These are phyloP conservation scores for Jaculus jaculus DNA, from an alignment of 2,113 vertebrate genomes.

Conservation along the genomic window DNA sequence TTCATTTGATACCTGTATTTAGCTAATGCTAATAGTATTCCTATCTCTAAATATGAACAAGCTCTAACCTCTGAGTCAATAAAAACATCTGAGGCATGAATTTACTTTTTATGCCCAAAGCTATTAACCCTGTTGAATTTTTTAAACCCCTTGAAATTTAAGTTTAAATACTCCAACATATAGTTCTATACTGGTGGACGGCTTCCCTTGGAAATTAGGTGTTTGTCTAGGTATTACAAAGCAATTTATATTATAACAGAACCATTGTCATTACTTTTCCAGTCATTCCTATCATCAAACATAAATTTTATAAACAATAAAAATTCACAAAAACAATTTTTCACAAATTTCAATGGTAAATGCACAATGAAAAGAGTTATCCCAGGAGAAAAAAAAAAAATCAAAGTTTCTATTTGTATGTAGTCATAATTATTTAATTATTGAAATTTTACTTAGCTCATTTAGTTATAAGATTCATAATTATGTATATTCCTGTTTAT, in stretches of 20 bases:
- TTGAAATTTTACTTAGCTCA: background rate
- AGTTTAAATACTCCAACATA: background rate
- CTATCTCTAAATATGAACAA: constrained; percentile 7
- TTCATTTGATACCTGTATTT: background rate
- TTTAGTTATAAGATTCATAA: background rate
- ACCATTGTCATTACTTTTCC: background rate
- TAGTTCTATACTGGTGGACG: background rate
- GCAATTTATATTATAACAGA: constrained; percentile 36
- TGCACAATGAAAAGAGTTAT: background rate
- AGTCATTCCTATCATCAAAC: too few species aligned
- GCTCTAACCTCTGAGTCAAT: background rate
- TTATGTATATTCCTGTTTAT: background rate
- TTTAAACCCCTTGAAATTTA: constrained; percentile 42
- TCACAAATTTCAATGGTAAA: background rate
- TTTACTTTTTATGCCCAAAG: background rate
- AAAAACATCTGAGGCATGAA: background rate
- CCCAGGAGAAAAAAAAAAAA: background rate
- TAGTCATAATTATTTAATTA: background rate
- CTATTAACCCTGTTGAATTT: background rate
- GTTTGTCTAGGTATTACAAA: background rate
- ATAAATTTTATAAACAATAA: background rate
- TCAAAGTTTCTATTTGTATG: background rate
- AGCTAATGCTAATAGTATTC: background rate
- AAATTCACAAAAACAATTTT: background rate
- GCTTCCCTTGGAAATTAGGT: background rate